A percentile compares a stretch with the other conserved stretches of the same genome.
These are phyloP conservation scores for Paraescarpia echinospica DNA, from an alignment of 1,140 invertebrate species.

Conservation along the genomic window DNA sequence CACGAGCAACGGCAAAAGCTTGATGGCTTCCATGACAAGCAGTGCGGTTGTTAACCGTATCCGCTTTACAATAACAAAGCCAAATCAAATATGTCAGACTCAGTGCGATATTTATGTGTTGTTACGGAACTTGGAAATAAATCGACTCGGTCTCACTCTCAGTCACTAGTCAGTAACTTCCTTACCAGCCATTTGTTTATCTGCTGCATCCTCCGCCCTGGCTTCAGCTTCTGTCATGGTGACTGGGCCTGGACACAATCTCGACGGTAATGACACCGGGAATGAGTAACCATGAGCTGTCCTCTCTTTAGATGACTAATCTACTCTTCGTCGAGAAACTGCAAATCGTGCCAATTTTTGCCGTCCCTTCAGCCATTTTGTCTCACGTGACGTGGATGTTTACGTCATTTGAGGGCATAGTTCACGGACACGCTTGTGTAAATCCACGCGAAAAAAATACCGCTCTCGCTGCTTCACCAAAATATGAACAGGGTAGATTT, in stretches of 20 bases:
- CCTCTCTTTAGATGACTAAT: not conserved
- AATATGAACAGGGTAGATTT: too few species aligned
- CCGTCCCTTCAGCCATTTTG: not conserved
- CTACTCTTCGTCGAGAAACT: not conserved
- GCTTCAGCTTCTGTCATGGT: not conserved
- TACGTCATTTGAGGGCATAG: not conserved
- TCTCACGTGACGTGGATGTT: not conserved
- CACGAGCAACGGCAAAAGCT: too few species aligned
- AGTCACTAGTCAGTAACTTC: not conserved
- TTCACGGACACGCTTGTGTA: too few species aligned
- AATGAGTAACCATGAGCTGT: not conserved
- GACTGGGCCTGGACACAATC: not conserved
- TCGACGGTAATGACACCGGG: not conserved
- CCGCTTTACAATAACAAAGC: too few species aligned
- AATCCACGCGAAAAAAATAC: too few species aligned
- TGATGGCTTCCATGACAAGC: too few species aligned
- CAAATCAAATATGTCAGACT: not conserved
- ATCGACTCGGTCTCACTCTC: too few species aligned
- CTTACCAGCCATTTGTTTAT: not conserved
- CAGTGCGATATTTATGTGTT: not conserved
- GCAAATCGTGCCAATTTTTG: not conserved
- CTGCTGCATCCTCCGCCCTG: not conserved
- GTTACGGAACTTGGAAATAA: slow-evolving; percentile 4
- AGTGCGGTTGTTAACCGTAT: too few species aligned
- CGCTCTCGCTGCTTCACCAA: too few species aligned